Evolutionary conservation across 2,113 vertebrate genomes (phyloP).

Genomic region (Tiliqua scincoides): DNA sequence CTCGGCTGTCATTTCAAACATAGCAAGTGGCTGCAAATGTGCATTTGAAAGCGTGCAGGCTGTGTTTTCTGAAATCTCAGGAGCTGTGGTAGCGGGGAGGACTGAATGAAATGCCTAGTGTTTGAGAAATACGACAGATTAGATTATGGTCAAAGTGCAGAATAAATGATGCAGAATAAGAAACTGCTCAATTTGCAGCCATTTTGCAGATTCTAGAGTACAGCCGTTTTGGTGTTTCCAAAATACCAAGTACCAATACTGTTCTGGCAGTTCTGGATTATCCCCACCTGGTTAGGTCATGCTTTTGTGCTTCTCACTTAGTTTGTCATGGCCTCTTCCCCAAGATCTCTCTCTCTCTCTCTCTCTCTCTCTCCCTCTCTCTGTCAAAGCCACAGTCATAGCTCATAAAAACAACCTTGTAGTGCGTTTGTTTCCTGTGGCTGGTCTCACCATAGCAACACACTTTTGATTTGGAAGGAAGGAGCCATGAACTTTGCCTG

Average conservation of each 20-base stretch:
- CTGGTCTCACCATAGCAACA: slow-evolving; percentile 45
- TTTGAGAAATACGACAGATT: neutral
- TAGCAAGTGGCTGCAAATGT: neutral
- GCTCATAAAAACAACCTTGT: slow-evolving; percentile 14
- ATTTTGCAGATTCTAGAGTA: no score
- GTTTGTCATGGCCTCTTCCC: slow-evolving; percentile 18
- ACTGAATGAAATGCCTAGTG: no score
- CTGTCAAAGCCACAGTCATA: slow-evolving; percentile 14
- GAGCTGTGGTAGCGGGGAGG: no score
- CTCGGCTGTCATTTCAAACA: neutral
- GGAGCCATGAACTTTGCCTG: slow-evolving; percentile 25
- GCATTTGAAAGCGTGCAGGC: neutral
- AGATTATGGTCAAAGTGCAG: no score
- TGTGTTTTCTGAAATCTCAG: neutral
- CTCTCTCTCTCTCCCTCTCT: neutral
- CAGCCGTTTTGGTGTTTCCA: no score
- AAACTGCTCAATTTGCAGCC: no score
- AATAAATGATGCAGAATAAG: neutral
- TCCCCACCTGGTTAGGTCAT: neutral
- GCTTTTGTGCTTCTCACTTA: neutral
- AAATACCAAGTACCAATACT: no score
- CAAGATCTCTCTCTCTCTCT: no score
- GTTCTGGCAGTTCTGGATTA: neutral
- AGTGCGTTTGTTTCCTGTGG: slow-evolving; percentile 41
- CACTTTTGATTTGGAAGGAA: slow-evolving; percentile 35